Evolutionary conservation across 1,140 invertebrate genomes (phyloP), one percentile per base, ranked within the genome.

Genomic region (Batillaria attramentaria): DNA sequence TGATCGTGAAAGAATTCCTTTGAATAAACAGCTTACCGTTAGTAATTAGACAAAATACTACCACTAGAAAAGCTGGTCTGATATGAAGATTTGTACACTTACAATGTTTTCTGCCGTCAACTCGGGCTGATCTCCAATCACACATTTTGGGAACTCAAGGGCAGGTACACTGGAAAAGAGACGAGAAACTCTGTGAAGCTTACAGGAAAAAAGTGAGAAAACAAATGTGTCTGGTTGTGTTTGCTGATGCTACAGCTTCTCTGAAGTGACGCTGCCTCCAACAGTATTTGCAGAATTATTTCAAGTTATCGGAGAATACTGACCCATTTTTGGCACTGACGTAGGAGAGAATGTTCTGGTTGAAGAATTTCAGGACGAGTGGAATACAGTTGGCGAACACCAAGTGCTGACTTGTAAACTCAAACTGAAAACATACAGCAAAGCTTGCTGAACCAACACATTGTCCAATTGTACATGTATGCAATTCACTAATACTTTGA

Each of bases 371-470:
- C 20, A 99, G 92, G 35, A 99, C 96, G 33, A 99, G 92, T 8
- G 99, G 98, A 90, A 99, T 99, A 90, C 98, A 99, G 91, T 99
- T 99, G 77, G 98, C 98, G 93, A 99, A 99, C 20, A 99, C 98
- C 72, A 99, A 92, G 92, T 99, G 98, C 91, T 99, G 98, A 3
- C 97, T 97, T 94, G 99, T 98, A 89, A 98, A 99, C 92, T 99
- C 99, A 93, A 99, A 99, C 92, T 99, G 97, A 80, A 87, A 87
- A 54, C 72, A 74, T n/a, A n/a, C 35, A 73, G 20, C 82, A 46
- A 33, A 60, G 8, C 5, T 35, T 37, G 13, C 41, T 72, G 8
- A 72, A 1, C n/a, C n/a, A 62, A 6, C 37, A 66, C 0, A 43
- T 3, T 60, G 46, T 24, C n/a, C 16, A n/a, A 70, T 16, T 72